These are phyloP conservation scores for Darevskia nairensis DNA, from an alignment of 2,797 vertebrate genomes.

Conservation along the genomic window DNA sequence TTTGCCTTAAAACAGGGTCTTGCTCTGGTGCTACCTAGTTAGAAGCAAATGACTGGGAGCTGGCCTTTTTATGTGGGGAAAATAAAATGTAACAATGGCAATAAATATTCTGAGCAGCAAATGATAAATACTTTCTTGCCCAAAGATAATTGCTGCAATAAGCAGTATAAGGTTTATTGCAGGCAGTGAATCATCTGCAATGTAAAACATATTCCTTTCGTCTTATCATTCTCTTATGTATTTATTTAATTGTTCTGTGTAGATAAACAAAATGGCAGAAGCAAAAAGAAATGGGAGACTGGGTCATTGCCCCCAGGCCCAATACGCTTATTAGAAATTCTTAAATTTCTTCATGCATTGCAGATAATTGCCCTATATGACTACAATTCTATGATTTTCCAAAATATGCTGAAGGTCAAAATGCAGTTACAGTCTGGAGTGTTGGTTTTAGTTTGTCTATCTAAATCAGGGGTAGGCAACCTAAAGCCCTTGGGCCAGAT, in stretches of 20 bases:
- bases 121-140: background rate
- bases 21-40: background rate
- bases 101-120: accelerated
- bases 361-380: too few relatives aligned
- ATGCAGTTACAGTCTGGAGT: background rate
- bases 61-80: background rate
- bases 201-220: background rate
- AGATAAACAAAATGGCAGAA: background rate
- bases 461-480: too few relatives aligned
- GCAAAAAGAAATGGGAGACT: background rate
- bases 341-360: background rate
- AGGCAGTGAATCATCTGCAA: background rate
- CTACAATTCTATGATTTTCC: too few relatives aligned
- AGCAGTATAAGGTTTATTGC: background rate
- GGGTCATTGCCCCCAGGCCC: background rate
- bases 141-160: background rate
- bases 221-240: background rate
- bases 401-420: background rate
- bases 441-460: background rate
- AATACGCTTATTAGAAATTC: background rate
- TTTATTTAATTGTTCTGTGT: accelerated
- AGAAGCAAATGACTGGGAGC: background rate
- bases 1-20: background rate
- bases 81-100: background rate
- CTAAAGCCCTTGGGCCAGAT: too few relatives aligned